Conservation (phyloP, 2,797 vertebrate species). For the Danio jaintianensis region DNA sequence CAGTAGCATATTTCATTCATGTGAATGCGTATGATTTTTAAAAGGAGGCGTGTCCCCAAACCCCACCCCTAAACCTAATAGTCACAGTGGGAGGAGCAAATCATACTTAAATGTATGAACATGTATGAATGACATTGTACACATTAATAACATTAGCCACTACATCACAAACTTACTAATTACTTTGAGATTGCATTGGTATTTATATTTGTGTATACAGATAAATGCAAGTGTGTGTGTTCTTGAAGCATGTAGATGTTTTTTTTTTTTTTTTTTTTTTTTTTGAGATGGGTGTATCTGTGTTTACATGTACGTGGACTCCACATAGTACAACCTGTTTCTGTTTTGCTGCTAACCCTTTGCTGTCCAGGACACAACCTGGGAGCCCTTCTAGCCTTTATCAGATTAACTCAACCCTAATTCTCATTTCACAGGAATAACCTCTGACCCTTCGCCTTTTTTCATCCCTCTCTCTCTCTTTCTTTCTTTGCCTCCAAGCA, state of each 20-base stretch:
- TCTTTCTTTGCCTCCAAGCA: conserved; percentile 43
- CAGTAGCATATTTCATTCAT: no score
- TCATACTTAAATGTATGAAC: no score
- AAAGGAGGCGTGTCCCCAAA: no score
- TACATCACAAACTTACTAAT: no score
- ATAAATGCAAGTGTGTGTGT: neutral
- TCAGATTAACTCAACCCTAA: conserved; percentile 81
- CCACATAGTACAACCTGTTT: conserved; percentile 68
- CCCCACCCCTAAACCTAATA: no score
- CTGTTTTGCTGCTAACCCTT: conserved; percentile 73
- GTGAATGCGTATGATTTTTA: no score
- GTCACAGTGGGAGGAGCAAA: no score
- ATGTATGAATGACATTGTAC: no score
- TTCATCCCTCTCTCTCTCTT: conserved; percentile 45
- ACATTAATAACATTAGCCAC: no score
- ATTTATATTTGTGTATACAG: neutral
- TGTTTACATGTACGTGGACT: conserved; percentile 50
- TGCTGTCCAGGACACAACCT: conserved; percentile 74
- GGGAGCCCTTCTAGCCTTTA: conserved; percentile 63
- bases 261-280: no score
- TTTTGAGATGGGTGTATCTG: conserved; percentile 29
- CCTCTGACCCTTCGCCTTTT: conserved; percentile 75
- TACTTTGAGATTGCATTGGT: no score
- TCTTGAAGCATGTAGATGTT: conserved; percentile 24
- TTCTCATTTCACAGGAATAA: conserved; percentile 87